Base-by-base conservation (phyloP, 2,113 vertebrate species). In the Phalacrocorax brasilianus region DNA sequence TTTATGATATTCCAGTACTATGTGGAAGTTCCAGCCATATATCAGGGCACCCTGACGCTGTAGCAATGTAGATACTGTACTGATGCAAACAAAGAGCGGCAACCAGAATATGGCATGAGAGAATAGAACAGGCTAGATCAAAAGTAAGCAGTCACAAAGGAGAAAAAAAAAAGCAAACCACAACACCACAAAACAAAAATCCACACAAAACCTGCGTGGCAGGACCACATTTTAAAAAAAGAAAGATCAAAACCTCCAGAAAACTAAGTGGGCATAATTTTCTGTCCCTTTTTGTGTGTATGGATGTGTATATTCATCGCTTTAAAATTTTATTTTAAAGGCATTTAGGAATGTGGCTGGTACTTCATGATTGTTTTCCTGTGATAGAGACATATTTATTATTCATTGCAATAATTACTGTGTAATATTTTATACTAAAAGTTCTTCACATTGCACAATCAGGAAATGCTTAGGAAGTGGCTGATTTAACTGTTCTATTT, bases 321-420 rank as follows among this genome's bases (percentile, higher is more conserved):
- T 94, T 95, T 86, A 89, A 96, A 97, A 89, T 82, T 96, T 96
- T 74, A 90, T 85, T 95, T 90, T 96, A 30, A 92, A 95, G 89
- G 67, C 75, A 95, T 92, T 91, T 88, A 94, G 85, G 80, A 74
- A 71, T 33, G 61, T 75, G 74, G 65, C 74, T 92, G 91, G 74
- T 73, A 21, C 93, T 89, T 55, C 79, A 53, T 55, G 85, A 91
- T 97, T 94, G 81, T 96, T 88, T 97, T 96, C 78, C 65, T 95
- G 59, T 49, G 85, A 91, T 7, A 15, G 65, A 81, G 85, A 92
- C 5, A 1, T 93, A 95, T 97, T 97, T 92, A 97, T 97, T 97
- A 96, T 97, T 97, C 91, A 97, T 96, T 92, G 81, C 92, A 72
- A 63, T 97, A 97, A 96, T 97, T 96, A 86, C 87, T 96, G 73